Conservation (phyloP, 2,113 vertebrate genomes). For the Craseonycteris thonglongyai region DNA sequence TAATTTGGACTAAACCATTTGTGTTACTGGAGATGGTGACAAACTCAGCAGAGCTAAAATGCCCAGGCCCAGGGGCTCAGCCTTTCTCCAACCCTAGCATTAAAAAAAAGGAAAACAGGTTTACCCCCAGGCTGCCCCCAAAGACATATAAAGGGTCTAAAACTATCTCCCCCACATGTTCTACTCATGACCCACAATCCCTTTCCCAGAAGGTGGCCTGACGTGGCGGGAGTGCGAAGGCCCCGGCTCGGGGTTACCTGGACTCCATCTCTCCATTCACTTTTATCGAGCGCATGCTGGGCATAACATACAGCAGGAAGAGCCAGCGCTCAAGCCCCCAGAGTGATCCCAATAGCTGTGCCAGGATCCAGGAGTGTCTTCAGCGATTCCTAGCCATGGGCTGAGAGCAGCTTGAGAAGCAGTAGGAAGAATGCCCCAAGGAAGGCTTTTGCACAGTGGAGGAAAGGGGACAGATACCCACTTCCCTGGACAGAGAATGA, state of each 20-base stretch:
- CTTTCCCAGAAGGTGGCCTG: neutral
- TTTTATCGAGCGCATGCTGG: neutral
- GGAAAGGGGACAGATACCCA: neutral
- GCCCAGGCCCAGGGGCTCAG: neutral
- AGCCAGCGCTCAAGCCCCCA: neutral
- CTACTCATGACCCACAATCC: neutral
- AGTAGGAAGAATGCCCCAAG: neutral
- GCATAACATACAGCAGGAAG: neutral
- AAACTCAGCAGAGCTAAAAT: neutral
- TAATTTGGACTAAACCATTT: neutral
- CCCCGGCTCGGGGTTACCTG: neutral
- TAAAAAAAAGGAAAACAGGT: neutral
- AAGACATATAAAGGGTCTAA: slow-evolving; percentile 9
- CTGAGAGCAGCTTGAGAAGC: neutral
- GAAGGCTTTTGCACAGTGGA: neutral
- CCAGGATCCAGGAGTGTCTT: neutral
- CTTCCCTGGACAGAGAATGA: neutral
- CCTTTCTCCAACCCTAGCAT: neutral
- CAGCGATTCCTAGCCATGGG: neutral
- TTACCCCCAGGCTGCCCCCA: neutral
- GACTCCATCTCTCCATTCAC: neutral
- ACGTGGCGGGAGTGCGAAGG: neutral
- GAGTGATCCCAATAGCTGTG: neutral
- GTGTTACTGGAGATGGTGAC: neutral
- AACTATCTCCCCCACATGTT: neutral